Evolutionary conservation across 1,140 invertebrate species (phyloP), one percentile per base, ranked within the genome.

Genomic region (Zophobas atratus): DNA sequence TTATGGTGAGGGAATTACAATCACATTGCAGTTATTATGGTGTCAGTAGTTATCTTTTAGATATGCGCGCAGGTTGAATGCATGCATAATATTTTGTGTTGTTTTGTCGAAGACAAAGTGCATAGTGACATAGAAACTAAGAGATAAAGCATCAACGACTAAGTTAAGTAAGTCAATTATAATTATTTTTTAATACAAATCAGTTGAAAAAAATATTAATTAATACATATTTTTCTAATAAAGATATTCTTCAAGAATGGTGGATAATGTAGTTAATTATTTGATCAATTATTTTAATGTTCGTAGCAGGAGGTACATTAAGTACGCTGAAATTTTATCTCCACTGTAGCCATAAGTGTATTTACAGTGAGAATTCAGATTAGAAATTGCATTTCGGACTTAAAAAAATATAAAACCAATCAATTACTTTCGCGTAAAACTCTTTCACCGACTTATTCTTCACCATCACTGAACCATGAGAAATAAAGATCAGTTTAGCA

Each of bases 61-160:
- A 67, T 67, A 67, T 67, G 39, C 60, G 60, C 60, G 56, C 60
- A 67, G 60, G 60, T 67, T 67, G 60, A 67, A 67, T 67, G 39
- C 60, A 34, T 33, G 60, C 56, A 60, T 38, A 8, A 53, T 53
- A 55, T 60, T 57, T 60, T 60, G 36, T 38, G 34, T 38, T 60
- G 56, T 46, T 3, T 4, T 8, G 6, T 46, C 6, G 43, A 4
- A 3, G 43, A 8, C 43, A 8, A 46, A 51, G 49, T 51, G 49
- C 4, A 51, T 20, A 20, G 20, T 20, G 20, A 20, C 20, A 20
- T 20, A 20, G 20, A 20, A 20, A 20, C 20, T 20, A 20, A 20
- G 20, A 20, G 20, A 20, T 20, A 20, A 20, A 20, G 20, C 20
- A 20, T 20, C 20, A 20, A 20, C 20, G 20, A 20, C 20, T 20